Evolutionary conservation across 2,113 vertebrate genomes (phyloP).

Genomic region (Hydrolagus affinis): DNA sequence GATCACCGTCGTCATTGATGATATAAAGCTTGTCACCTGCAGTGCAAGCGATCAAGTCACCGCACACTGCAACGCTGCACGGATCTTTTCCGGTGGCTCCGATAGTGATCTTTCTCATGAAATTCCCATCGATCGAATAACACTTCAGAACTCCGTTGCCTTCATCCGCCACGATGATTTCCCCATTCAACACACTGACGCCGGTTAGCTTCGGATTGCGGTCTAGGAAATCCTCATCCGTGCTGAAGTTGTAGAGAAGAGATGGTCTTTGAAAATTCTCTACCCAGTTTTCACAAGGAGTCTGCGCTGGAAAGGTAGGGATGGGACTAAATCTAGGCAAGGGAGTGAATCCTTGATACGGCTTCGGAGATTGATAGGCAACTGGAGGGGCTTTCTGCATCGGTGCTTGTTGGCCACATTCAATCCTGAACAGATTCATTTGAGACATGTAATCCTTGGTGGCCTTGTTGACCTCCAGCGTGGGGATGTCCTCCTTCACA

Average conservation of each 20-base stretch:
- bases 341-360: conserved; percentile 39
- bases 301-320: not conserved
- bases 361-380: conserved; percentile 37
- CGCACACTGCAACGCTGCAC: conserved; percentile 34
- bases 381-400: not conserved
- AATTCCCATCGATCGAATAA: conserved; percentile 4
- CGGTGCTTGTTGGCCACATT: conserved; percentile 17
- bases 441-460: not conserved
- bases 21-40: conserved; percentile 33
- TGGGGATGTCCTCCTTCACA: conserved; percentile 25
- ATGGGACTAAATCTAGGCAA: not conserved
- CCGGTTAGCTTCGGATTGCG: conserved; percentile 37
- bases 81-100: not conserved
- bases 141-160: conserved; percentile 37
- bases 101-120: conserved; percentile 24
- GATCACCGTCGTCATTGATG: conserved; percentile 17
- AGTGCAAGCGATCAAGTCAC: conserved; percentile 35
- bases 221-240: not conserved
- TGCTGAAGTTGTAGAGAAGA: conserved; percentile 19
- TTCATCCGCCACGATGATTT: conserved; percentile 37
- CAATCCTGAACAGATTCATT: conserved; percentile 34
- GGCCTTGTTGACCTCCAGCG: conserved; percentile 32
- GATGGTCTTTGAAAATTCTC: too few relatives aligned
- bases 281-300: not conserved
- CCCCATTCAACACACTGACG: conserved; percentile 32